phyloP scores from a whole-genome alignment of 2,888 invertebrate species.

The Bruchidius siliquastri region DNA sequence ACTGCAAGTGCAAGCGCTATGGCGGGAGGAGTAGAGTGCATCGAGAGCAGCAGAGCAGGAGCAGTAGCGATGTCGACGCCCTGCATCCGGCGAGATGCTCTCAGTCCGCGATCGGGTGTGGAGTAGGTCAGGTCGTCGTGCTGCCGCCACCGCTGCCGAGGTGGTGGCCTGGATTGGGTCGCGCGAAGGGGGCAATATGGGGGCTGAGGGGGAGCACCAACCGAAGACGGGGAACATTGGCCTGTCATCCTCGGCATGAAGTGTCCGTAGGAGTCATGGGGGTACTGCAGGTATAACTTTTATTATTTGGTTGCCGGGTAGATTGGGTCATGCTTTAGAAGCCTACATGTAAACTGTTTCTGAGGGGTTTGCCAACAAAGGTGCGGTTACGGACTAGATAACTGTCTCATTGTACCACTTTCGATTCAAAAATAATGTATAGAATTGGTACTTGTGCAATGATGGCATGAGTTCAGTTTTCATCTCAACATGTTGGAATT shows the following conservation, averaged over 20 bases:
- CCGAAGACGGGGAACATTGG: not conserved
- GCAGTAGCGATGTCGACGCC: constrained; percentile 18
- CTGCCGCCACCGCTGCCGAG: constrained; percentile 29
- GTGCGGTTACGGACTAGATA: not conserved
- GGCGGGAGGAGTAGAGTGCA: not conserved
- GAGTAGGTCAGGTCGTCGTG: constrained; percentile 39
- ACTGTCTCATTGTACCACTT: too few species aligned
- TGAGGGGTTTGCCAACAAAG: not conserved
- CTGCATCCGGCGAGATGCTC: constrained; percentile 19
- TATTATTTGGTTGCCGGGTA: not conserved
- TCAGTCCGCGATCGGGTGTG: constrained; percentile 27
- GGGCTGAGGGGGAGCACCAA: not conserved
- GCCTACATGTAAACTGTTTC: not conserved
- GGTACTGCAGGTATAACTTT: constrained; percentile 38
- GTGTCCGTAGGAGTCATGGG: constrained; percentile 26
- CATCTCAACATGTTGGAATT: too few species aligned
- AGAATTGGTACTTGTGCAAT: too few species aligned
- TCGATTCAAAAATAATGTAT: too few species aligned
- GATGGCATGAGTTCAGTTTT: too few species aligned
- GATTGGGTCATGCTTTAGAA: not conserved
- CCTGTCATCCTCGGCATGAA: constrained; percentile 1
- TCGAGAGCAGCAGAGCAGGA: constrained; percentile 15
- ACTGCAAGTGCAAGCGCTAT: not conserved
- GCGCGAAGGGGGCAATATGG: constrained; percentile 16
- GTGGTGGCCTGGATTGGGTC: constrained; percentile 1